Percentiles rank a stretch among this genome's conserved stretches.
Evolutionary conservation across 2,888 invertebrate species (phyloP).

Genomic region (Drosophila mercatorum): DNA sequence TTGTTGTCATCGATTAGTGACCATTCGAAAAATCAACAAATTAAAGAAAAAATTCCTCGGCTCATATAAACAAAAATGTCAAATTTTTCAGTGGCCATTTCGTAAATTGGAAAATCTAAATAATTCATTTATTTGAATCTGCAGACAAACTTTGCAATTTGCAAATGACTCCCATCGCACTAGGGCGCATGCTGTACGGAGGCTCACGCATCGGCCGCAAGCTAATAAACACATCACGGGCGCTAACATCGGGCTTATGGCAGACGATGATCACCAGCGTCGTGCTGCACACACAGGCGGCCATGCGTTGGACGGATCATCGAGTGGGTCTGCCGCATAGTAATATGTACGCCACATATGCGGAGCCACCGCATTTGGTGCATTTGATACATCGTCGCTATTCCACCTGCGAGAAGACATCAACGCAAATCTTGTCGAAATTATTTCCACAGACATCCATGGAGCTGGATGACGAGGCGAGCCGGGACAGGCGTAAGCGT

Average conservation of each 20-base stretch:
- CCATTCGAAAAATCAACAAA: constrained; percentile 4
- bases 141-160: constrained; percentile 29
- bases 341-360: constrained; percentile 7
- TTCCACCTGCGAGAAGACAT: constrained; percentile 55
- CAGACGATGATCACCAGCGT: constrained; percentile 33
- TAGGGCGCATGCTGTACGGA: constrained; percentile 35
- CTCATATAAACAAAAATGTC: constrained; percentile 58
- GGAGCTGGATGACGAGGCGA: constrained; percentile 84
- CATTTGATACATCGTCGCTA: constrained; percentile 48
- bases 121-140: constrained; percentile 31
- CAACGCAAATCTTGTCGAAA: constrained; percentile 85
- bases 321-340: not conserved
- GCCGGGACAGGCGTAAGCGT: constrained; percentile 72
- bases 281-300: constrained; percentile 1
- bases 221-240: constrained; percentile 41
- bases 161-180: constrained; percentile 49
- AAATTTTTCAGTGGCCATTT: constrained; percentile 65
- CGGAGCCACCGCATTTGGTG: constrained; percentile 16
- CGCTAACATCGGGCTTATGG: constrained; percentile 42
- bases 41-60: constrained; percentile 24
- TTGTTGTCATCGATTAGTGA: constrained; percentile 12
- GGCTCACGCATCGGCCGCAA: constrained; percentile 37
- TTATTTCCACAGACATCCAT: constrained; percentile 86
- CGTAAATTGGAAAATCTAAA: constrained; percentile 39
- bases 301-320: constrained; percentile 5